Evolutionary conservation across 2,797 vertebrate species (phyloP).

Genomic region (Poliocrania exsul): DNA sequence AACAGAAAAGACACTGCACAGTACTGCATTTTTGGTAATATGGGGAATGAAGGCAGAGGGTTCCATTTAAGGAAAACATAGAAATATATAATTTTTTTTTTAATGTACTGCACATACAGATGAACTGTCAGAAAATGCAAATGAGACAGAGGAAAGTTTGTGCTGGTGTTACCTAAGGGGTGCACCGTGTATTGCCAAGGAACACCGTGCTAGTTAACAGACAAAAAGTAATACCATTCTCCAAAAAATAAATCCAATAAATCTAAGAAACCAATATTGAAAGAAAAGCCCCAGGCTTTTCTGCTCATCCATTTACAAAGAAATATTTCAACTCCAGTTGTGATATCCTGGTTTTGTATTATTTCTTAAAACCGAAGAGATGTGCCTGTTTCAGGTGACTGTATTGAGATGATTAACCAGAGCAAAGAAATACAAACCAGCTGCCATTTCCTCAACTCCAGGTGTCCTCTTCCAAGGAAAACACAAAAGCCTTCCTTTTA

Average conservation of each 20-base stretch:
- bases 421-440: background rate
- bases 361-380: background rate
- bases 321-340: background rate
- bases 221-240: background rate
- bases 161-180: background rate
- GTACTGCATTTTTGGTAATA: background rate
- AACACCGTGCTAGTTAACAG: background rate
- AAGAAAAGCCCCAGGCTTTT: background rate
- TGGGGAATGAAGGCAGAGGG: background rate
- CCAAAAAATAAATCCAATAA: background rate
- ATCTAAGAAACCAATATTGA: background rate
- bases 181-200: background rate
- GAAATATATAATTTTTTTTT: background rate
- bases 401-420: background rate
- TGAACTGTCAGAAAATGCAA: background rate
- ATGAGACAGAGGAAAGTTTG: background rate
- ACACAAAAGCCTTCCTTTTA: background rate
- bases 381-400: background rate
- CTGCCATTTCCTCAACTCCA: background rate
- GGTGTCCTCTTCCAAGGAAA: background rate
- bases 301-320: background rate
- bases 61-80: background rate
- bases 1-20: background rate
- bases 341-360: background rate
- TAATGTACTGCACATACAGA: background rate